Base-by-base conservation (phyloP, 2,113 vertebrate genomes). In the Centropus unirufus region DNA sequence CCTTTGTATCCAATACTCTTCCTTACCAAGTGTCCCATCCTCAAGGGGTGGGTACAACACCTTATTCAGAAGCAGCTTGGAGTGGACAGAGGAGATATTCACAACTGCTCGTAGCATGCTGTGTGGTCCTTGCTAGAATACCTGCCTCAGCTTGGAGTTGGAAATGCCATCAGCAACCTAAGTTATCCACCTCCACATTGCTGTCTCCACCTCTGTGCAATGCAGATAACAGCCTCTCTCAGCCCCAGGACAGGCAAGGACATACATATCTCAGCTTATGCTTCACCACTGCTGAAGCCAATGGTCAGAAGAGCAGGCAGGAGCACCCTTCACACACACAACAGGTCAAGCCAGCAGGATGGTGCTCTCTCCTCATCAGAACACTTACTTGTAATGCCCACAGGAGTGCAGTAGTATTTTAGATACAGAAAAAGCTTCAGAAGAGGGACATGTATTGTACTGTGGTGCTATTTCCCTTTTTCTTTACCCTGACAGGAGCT, bases 321-420 rank as follows among this genome's bases (percentile, higher is more conserved):
- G 12, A 70, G 6, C 0, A 0, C 75, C 47, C 34, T 68, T 83
- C 51, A 49, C 10, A 40, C 1, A 2, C 8, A 3, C 39, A 86
- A 22, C 46, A 55, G 26, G 66, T 62, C 66, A 79, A 55, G 69
- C 64, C 2, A 2, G 75, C 14, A 51, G 46, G 86, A 58, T 46
- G 22, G 42, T 59, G 69, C 40, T 8, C 30, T 76, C 27, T 68
- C 40, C 46, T 93, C 68, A 36, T 26, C 44, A 59, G 36, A 76
- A 24, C n/a, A 40, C 17, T 83, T 17, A 40, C 20, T 49, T 46
- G 12, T 40, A 89, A 44, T 58, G 66, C 69, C 54, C 87, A n/a
- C 40, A 67, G 61, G 67, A 7, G 26, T 39, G 30, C 42, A 36
- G 3, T 57, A 22, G 22, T 12, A 51, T 62, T 85, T 87, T 58